A percentile compares a stretch with the other conserved stretches of the same genome.
These are phyloP conservation scores for Holothuria leucospilota DNA, from an alignment of 53 echinoderm and acorn worm genomes.

Conservation along the genomic window DNA sequence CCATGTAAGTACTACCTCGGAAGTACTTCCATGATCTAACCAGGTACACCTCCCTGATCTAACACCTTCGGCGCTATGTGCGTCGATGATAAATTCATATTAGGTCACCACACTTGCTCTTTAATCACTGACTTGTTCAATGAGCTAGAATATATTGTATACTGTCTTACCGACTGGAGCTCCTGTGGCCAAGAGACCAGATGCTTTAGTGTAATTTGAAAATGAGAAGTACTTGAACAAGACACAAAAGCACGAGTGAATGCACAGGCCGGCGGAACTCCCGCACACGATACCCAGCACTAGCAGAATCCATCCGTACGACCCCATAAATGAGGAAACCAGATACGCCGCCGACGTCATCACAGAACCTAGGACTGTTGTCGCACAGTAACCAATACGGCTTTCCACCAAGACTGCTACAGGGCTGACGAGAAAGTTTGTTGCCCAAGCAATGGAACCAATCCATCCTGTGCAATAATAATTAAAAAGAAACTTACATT, in stretches of 20 bases:
- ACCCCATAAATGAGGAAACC: conserved; percentile 9
- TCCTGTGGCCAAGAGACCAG: neutral
- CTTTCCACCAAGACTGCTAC: neutral
- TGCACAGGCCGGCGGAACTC: neutral
- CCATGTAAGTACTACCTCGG: too few relatives aligned
- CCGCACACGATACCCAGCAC: neutral
- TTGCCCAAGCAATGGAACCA: conserved; percentile 26
- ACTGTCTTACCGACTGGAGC: neutral
- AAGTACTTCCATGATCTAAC: too few relatives aligned
- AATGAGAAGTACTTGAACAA: conserved; percentile 7
- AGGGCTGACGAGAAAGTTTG: conserved; percentile 12
- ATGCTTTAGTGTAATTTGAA: neutral
- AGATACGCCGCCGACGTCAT: neutral
- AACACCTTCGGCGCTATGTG: too few relatives aligned
- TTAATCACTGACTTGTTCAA: too few relatives aligned
- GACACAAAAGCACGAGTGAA: conserved; percentile 25
- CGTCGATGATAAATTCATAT: too few relatives aligned
- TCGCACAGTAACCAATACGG: conserved; percentile 25
- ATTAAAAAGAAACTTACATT: neutral
- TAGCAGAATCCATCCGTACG: neutral
- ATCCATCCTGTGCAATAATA: conserved; percentile 27
- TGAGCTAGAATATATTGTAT: too few relatives aligned
- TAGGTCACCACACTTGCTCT: too few relatives aligned
- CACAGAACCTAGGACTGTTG: conserved; percentile 5
- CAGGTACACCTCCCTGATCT: too few relatives aligned